Evolutionary conservation across 2,113 vertebrate species (phyloP).

Genomic region (Pelecanus crispus): DNA sequence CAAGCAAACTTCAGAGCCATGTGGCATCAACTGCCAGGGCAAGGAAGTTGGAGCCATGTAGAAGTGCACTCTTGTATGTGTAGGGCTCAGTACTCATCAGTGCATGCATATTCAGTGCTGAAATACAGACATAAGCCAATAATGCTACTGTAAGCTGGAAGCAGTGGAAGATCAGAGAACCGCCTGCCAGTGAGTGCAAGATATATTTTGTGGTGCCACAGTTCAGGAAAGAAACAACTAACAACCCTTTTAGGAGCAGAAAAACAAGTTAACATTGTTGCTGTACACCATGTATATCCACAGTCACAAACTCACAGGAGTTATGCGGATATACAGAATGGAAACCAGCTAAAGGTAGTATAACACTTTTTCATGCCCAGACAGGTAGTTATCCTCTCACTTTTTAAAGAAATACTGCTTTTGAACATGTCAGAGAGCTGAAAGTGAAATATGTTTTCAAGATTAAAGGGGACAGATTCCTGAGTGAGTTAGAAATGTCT

Average conservation of each 20-base stretch:
- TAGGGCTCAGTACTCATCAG: background rate
- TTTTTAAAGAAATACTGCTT: background rate
- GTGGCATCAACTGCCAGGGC: background rate
- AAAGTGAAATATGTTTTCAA: background rate
- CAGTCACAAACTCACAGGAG: background rate
- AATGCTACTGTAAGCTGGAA: background rate
- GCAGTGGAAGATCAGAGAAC: background rate
- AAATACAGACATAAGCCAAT: background rate
- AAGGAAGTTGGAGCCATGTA: background rate
- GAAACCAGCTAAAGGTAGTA: background rate
- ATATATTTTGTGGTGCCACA: background rate
- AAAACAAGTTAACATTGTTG: background rate
- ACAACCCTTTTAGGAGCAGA: background rate
- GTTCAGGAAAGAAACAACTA: background rate
- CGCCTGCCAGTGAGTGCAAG: background rate
- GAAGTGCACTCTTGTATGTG: rapidly evolving
- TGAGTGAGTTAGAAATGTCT: background rate
- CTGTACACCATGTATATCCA: rapidly evolving
- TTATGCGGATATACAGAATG: background rate
- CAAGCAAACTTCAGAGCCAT: background rate
- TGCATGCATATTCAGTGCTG: background rate
- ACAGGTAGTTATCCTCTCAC: background rate
- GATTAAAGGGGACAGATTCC: background rate
- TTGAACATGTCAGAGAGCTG: background rate
- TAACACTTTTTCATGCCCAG: background rate